These are phyloP conservation scores for Leuctra nigra DNA, from an alignment of 2,888 invertebrate species.

Conservation along the genomic window DNA sequence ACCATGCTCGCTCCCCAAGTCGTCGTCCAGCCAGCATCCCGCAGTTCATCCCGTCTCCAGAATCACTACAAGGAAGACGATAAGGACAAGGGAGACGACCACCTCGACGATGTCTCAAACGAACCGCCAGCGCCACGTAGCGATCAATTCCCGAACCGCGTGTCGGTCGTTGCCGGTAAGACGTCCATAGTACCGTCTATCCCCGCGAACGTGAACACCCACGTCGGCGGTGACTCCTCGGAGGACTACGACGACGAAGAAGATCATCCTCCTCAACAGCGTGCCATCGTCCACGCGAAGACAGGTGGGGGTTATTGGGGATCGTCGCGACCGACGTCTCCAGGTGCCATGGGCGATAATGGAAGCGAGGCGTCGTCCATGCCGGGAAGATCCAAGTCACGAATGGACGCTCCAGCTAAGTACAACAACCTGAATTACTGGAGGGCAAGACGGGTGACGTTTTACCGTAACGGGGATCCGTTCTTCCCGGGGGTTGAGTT, in stretches of 20 bases:
- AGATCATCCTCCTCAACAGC: constrained; percentile 41
- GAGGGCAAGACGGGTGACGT: constrained; percentile 78
- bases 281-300: constrained; percentile 39
- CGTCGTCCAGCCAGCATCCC: constrained; percentile 27
- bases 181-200: constrained; percentile 36
- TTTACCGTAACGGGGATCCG: constrained; percentile 91
- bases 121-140: not conserved
- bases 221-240: constrained; percentile 24
- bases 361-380: constrained; percentile 48
- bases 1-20: constrained; percentile 29
- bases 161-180: not conserved
- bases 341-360: constrained; percentile 48
- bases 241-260: constrained; percentile 34
- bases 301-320: constrained; percentile 38
- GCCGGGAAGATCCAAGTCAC: constrained; percentile 50
- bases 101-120: not conserved
- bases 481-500: constrained; percentile 86
- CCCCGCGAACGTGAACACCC: constrained; percentile 43
- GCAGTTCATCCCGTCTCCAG: constrained; percentile 9
- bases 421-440: constrained; percentile 80
- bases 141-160: not conserved
- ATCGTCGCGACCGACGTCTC: constrained; percentile 47
- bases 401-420: constrained; percentile 43
- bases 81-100: not conserved
- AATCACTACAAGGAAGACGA: constrained; percentile 7